These are phyloP conservation scores for Rhodeus uyekii DNA, from an alignment of 2,797 vertebrate genomes.

Conservation along the genomic window DNA sequence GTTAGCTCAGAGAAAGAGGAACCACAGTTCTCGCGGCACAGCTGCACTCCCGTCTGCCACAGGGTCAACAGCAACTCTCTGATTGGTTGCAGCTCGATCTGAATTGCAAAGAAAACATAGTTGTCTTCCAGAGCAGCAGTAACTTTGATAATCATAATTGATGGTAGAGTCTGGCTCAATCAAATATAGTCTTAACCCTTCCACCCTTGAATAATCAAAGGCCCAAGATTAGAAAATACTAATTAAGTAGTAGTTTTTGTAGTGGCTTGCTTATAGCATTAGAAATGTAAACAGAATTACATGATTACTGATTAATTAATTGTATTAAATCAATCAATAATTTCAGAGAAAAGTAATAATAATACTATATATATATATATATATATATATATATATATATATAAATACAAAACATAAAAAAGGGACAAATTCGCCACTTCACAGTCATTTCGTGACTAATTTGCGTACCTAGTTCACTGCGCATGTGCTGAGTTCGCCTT, in stretches of 20 bases:
- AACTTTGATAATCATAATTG: conserved; percentile 74
- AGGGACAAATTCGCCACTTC: too few species aligned
- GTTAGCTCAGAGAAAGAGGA: conserved; percentile 65
- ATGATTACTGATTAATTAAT: background rate
- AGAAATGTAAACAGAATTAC: background rate
- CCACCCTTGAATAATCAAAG: conserved; percentile 64
- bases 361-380: too few species aligned
- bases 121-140: conserved; percentile 64
- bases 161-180: conserved; percentile 75
- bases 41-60: conserved; percentile 65
- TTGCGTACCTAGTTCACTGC: too few species aligned
- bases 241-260: background rate
- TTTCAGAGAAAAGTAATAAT: background rate
- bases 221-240: background rate
- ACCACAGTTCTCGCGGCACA: conserved; percentile 66
- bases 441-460: too few species aligned
- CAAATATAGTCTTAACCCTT: conserved; percentile 68
- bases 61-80: conserved; percentile 64
- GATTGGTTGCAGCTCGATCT: conserved; percentile 63
- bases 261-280: background rate
- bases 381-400: too few species aligned
- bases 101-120: conserved; percentile 74
- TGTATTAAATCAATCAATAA: background rate
- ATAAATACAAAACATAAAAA: too few species aligned
- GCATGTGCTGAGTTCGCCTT: too few species aligned